Evolutionary conservation across 2,113 vertebrate species (phyloP).

Genomic region (Eurystomus gularis): DNA sequence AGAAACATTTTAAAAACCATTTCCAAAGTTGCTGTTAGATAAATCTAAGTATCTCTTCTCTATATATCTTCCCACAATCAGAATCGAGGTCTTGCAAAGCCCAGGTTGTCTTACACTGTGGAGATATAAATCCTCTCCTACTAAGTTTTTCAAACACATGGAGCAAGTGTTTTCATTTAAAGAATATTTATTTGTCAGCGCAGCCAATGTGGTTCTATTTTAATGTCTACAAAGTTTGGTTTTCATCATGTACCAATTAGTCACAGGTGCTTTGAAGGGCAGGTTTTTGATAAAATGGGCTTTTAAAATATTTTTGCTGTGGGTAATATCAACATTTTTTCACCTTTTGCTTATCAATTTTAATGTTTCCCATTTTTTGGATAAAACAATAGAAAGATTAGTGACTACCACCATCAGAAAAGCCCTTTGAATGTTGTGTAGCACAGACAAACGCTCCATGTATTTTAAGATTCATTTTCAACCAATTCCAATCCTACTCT

Average conservation of each 20-base stretch:
- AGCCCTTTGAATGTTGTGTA: neutral
- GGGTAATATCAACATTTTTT: neutral
- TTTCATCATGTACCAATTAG: neutral
- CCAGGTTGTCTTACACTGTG: neutral
- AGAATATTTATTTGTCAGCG: neutral
- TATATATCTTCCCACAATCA: neutral
- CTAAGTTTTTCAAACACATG: neutral
- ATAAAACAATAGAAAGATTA: neutral
- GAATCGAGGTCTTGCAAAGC: neutral
- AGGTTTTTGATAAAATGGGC: neutral
- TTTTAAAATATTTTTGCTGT: neutral
- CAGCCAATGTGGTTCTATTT: neutral
- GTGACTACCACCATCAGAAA: neutral
- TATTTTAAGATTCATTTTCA: neutral
- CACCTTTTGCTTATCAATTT: neutral
- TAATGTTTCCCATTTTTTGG: neutral
- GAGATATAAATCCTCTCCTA: neutral
- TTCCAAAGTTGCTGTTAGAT: neutral
- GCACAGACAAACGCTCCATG: neutral
- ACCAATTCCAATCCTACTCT: neutral
- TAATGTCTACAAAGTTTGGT: neutral
- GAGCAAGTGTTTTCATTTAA: neutral
- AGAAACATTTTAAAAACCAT: neutral
- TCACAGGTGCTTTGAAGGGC: neutral
- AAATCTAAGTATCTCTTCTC: neutral